Evolutionary conservation across 2,888 invertebrate genomes (phyloP).

Genomic region (Yponomeuta cagnagella): DNA sequence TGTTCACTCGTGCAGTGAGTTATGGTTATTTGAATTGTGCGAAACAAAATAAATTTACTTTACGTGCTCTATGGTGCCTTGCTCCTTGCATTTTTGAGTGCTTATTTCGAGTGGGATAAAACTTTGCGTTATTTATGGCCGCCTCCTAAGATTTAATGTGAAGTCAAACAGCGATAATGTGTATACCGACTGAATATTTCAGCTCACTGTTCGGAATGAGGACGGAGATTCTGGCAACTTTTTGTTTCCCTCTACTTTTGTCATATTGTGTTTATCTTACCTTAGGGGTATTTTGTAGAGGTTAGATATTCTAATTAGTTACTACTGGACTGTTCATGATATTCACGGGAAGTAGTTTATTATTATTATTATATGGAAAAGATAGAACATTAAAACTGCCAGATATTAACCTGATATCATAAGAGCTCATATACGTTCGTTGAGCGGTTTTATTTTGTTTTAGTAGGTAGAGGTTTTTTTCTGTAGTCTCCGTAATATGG

Average conservation of each 20-base stretch:
- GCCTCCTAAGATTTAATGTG: slow-evolving; percentile 73
- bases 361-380: too few species aligned
- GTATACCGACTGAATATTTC: slow-evolving; percentile 31
- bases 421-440: too few species aligned
- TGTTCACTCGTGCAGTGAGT: slow-evolving; percentile 46
- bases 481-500: too few species aligned
- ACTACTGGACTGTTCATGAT: too few species aligned
- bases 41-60: slow-evolving; percentile 76
- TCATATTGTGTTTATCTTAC: background rate
- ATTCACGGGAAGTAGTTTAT: too few species aligned
- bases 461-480: too few species aligned
- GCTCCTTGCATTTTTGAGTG: slow-evolving; percentile 77
- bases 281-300: too few species aligned
- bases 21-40: slow-evolving; percentile 76
- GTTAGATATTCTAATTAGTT: too few species aligned
- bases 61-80: slow-evolving; percentile 73
- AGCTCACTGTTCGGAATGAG: slow-evolving; percentile 37
- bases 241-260: slow-evolving; percentile 6
- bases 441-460: too few species aligned
- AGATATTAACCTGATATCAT: too few species aligned
- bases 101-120: slow-evolving; percentile 75
- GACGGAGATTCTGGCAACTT: slow-evolving; percentile 5
- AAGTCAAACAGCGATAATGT: slow-evolving; percentile 74
- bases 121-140: slow-evolving; percentile 73
- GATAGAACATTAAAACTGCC: too few species aligned